Conservation (phyloP, 2,888 invertebrate species). For the Glaucopsyche alexis region DNA sequence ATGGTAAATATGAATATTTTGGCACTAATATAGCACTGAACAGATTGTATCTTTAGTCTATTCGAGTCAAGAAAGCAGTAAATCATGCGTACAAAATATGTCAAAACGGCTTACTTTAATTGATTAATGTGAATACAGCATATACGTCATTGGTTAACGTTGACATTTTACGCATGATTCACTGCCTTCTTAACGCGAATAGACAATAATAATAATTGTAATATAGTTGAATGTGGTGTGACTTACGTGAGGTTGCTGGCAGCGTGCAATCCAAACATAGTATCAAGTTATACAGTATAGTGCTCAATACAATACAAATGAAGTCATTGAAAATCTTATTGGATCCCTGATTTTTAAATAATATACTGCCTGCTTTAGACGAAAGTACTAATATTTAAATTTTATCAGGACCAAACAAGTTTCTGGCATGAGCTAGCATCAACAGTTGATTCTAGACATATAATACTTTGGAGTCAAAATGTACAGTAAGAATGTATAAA, state of each 20-base stretch:
- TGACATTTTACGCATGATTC: too few species aligned
- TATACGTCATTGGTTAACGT: too few species aligned
- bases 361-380: background rate
- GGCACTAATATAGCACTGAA: too few species aligned
- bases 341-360: background rate
- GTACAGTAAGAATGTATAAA: too few species aligned
- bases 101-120: too few species aligned
- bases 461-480: background rate
- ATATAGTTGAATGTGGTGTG: slow-evolving; percentile 36
- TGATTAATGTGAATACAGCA: too few species aligned
- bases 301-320: background rate
- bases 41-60: too few species aligned
- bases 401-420: slow-evolving; percentile 6
- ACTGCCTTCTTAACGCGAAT: too few species aligned
- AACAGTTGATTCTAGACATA: background rate
- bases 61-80: too few species aligned
- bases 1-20: too few species aligned
- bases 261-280: slow-evolving; percentile 67
- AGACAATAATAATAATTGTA: background rate
- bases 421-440: background rate
- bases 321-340: background rate
- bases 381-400: too few species aligned
- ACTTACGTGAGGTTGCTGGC: slow-evolving; percentile 82
- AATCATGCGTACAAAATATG: too few species aligned
- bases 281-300: slow-evolving; percentile 34